Percentiles rank a stretch among this genome's conserved stretches.
Evolutionary conservation across 1,140 invertebrate genomes (phyloP).

Genomic region (Micrasema longulum): DNA sequence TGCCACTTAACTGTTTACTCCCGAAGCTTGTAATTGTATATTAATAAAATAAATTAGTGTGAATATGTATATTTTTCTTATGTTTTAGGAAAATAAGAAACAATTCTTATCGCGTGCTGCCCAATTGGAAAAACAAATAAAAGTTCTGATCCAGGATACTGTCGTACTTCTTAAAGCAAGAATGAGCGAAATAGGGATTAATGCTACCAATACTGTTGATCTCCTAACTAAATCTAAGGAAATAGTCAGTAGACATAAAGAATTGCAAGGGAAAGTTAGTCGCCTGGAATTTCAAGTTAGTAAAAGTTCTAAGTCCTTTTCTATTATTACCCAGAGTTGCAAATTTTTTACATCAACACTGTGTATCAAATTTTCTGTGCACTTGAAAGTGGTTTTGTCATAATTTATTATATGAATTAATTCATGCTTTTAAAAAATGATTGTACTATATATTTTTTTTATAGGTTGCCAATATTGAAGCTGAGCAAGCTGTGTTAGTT

Average conservation of each 20-base stretch:
- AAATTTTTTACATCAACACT: too few species aligned
- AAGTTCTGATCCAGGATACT: conserved; percentile 90
- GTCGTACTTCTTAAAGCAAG: conserved; percentile 90
- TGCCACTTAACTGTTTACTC: too few species aligned
- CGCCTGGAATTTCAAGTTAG: conserved; percentile 85
- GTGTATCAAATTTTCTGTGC: too few species aligned
- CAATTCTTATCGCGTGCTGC: conserved; percentile 82
- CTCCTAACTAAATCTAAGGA: conserved; percentile 91
- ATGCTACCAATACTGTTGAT: conserved; percentile 85
- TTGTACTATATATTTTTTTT: too few species aligned
- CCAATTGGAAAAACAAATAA: conserved; percentile 92
- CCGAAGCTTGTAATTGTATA: too few species aligned
- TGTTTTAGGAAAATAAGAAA: conserved; percentile 80
- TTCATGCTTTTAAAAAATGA: too few species aligned
- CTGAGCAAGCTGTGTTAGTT: conserved; percentile 77
- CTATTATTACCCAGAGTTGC: too few species aligned
- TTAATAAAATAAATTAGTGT: too few species aligned
- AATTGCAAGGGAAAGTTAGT: conserved; percentile 87
- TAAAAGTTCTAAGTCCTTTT: too few species aligned
- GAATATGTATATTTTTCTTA: conserved; percentile 47
- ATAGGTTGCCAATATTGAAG: conserved; percentile 71
- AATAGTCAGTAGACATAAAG: conserved; percentile 91
- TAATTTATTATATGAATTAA: too few species aligned
- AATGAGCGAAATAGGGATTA: conserved; percentile 91
- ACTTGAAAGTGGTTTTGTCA: too few species aligned